Conservation (phyloP, 2,888 invertebrate species). For the Drosophila mercatorum region DNA sequence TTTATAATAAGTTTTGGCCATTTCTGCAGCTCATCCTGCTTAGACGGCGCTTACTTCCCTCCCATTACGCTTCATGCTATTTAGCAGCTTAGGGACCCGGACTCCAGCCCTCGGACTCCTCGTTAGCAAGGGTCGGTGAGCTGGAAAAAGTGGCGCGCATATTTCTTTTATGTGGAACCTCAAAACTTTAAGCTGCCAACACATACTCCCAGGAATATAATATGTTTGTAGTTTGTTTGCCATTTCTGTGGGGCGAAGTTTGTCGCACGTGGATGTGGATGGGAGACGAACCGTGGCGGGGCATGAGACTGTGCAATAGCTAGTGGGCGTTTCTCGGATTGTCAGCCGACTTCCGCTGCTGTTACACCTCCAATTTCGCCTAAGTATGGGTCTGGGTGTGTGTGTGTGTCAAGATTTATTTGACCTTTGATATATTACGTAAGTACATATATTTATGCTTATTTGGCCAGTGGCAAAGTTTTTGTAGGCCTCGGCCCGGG, state of each 20-base stretch:
- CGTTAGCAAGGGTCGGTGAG: constrained; percentile 46
- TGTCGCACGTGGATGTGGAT: constrained; percentile 45
- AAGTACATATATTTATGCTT: constrained; percentile 47
- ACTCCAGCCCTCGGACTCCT: constrained; percentile 32
- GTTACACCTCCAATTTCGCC: constrained; percentile 33
- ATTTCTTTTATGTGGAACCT: constrained; percentile 72
- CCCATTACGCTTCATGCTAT: constrained; percentile 70
- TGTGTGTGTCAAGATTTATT: constrained; percentile 73
- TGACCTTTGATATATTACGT: constrained; percentile 81
- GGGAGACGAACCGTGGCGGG: constrained; percentile 9
- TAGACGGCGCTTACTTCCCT: constrained; percentile 71
- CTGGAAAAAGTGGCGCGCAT: constrained; percentile 51
- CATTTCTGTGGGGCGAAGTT: constrained; percentile 24
- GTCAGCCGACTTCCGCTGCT: constrained; percentile 65
- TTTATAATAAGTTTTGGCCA: constrained; percentile 77
- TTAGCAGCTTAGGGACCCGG: constrained; percentile 64
- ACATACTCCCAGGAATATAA: constrained; percentile 27
- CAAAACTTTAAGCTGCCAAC: constrained; percentile 68
- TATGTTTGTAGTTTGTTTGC: constrained; percentile 44
- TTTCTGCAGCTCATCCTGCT: constrained; percentile 77
- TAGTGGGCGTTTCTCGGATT: constrained; percentile 54
- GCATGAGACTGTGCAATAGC: constrained; percentile 5
- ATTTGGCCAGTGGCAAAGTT: constrained; percentile 62
- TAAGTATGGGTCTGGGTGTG: constrained; percentile 3
- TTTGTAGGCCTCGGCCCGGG: constrained; percentile 17